A percentile compares a stretch with the other conserved stretches of the same genome.
phyloP scores from a whole-genome alignment of 2,113 vertebrate species.

The Lepisosteus oculatus region DNA sequence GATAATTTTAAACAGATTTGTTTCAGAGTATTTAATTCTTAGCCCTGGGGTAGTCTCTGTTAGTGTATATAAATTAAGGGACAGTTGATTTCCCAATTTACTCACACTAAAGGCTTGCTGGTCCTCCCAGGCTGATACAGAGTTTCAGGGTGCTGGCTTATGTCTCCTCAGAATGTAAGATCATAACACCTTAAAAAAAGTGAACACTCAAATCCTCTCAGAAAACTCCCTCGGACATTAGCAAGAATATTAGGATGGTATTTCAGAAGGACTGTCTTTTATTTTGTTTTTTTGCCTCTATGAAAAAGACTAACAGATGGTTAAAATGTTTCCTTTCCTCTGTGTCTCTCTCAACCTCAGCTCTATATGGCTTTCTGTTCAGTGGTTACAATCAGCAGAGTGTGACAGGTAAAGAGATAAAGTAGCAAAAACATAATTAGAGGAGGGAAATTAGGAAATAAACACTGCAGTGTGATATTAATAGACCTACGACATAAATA shows the following conservation, averaged over 20 bases:
- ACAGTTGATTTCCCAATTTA: constrained; percentile 69
- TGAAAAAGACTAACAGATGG: not conserved
- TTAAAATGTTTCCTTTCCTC: not conserved
- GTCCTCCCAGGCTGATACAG: constrained; percentile 41
- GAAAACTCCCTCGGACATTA: constrained; percentile 10
- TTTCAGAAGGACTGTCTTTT: not conserved
- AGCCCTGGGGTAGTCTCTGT: constrained; percentile 55
- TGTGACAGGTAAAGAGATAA: not conserved
- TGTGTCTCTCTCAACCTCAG: not conserved
- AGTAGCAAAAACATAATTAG: not conserved
- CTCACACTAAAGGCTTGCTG: constrained; percentile 46
- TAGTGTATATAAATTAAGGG: constrained; percentile 58
- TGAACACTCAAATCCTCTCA: constrained; percentile 20
- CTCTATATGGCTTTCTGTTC: not conserved
- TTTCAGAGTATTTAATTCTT: constrained; percentile 58
- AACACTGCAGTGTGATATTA: too few species aligned
- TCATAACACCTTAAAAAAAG: not conserved
- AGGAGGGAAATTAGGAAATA: not conserved
- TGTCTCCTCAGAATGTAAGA: constrained; percentile 24
- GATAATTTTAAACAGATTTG: constrained; percentile 58
- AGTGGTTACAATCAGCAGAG: too few species aligned
- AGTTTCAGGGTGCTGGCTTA: constrained; percentile 36
- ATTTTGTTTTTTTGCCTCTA: not conserved
- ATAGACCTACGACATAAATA: too few species aligned
- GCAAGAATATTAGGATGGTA: constrained; percentile 17